Conservation (phyloP, 2,888 invertebrate species). For the Furcula furcula region DNA sequence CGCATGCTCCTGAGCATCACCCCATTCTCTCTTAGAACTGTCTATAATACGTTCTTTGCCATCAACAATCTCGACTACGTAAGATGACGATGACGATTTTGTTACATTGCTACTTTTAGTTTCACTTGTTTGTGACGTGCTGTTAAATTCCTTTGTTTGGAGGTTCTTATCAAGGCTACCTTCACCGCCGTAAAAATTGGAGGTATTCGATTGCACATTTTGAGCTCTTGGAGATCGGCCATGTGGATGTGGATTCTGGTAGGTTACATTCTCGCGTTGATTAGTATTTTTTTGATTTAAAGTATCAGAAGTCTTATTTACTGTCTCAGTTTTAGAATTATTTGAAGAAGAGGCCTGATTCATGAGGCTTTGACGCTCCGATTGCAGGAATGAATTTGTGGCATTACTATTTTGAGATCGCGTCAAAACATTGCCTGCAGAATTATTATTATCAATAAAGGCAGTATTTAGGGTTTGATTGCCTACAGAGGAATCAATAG, state of each 20-base stretch:
- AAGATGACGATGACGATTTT: constrained; percentile 84
- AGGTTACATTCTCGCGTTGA: constrained; percentile 54
- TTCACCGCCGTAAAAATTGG: constrained; percentile 68
- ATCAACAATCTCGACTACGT: constrained; percentile 84
- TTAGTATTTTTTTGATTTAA: constrained; percentile 47
- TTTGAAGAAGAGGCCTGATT: constrained; percentile 40
- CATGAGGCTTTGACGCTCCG: constrained; percentile 62
- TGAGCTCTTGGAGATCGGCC: constrained; percentile 51
- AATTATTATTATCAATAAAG: constrained; percentile 64
- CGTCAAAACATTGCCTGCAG: constrained; percentile 39
- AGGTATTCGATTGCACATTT: constrained; percentile 52
- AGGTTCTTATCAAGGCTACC: constrained; percentile 55
- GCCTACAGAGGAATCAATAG: constrained; percentile 55
- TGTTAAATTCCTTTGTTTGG: constrained; percentile 59
- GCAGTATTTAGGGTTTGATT: constrained; percentile 71
- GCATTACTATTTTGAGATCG: constrained; percentile 64
- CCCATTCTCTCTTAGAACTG: constrained; percentile 81
- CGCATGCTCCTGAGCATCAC: constrained; percentile 69
- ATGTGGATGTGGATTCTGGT: constrained; percentile 49
- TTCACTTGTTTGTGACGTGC: constrained; percentile 72
- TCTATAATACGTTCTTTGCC: constrained; percentile 84
- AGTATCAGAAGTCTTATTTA: constrained; percentile 16
- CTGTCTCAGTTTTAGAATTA: constrained; percentile 18
- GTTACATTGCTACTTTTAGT: constrained; percentile 78
- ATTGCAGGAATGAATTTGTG: constrained; percentile 65